Percentiles rank a stretch among this genome's conserved stretches.
phyloP scores from a whole-genome alignment of 2,113 vertebrate species.

The Cyprinus carpio region DNA sequence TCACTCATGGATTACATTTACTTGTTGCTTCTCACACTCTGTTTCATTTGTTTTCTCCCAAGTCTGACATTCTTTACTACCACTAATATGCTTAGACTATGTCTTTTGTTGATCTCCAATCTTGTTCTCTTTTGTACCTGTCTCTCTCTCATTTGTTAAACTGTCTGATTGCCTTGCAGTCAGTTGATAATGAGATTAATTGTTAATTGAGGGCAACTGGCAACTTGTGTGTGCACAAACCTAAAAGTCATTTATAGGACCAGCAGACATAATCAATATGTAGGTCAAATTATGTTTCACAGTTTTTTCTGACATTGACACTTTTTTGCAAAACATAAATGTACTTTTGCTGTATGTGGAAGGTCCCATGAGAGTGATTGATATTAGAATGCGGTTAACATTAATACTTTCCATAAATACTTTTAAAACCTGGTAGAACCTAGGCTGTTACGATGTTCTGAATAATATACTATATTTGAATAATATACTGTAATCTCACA shows the following conservation, averaged over 20 bases:
- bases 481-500: background rate
- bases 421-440: background rate
- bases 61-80: background rate
- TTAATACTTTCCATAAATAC: no score
- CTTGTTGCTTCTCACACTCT: background rate
- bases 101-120: background rate
- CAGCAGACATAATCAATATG: background rate
- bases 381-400: background rate
- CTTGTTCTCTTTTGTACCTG: background rate
- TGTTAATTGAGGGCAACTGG: conserved; percentile 21
- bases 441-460: background rate
- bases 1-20: background rate
- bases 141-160: background rate
- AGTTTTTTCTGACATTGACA: background rate
- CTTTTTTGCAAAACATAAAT: background rate
- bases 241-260: background rate
- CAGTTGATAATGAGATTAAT: conserved; percentile 33
- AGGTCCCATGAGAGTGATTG: background rate
- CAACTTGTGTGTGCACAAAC: conserved; percentile 4
- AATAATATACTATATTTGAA: no score
- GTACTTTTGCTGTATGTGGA: no score
- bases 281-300: background rate
- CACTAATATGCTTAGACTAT: background rate
- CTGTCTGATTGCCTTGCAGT: conserved; percentile 4
- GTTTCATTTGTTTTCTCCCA: background rate